Evolutionary conservation across 2,113 vertebrate species (phyloP).

Genomic region (Pelmatolapia mariae): DNA sequence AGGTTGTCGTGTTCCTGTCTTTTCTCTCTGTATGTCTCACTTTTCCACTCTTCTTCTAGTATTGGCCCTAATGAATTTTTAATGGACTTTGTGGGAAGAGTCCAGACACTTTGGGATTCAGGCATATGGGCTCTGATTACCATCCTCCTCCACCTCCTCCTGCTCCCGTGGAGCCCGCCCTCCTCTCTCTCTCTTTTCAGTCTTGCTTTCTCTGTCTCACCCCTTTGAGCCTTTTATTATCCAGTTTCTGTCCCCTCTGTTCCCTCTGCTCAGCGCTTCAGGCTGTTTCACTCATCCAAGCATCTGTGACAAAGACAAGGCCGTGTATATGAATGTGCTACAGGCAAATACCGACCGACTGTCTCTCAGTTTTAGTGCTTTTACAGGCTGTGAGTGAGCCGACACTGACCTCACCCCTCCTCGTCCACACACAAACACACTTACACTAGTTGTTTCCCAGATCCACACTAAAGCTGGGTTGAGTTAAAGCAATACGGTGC

Average conservation of each 20-base stretch:
- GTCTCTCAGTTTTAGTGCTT: constrained; percentile 22
- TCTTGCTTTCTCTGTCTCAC: constrained; percentile 39
- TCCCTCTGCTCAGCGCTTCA: constrained; percentile 6
- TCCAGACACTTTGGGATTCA: constrained; percentile 60
- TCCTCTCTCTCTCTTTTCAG: constrained; percentile 21
- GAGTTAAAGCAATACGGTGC: constrained; percentile 20
- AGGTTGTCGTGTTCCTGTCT: not conserved
- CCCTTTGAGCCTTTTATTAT: constrained; percentile 25
- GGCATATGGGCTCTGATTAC: constrained; percentile 60
- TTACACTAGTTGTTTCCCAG: constrained; percentile 27
- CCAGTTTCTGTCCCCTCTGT: constrained; percentile 34
- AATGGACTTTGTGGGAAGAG: constrained; percentile 65
- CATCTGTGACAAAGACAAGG: constrained; percentile 31
- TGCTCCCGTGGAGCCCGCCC: constrained; percentile 10
- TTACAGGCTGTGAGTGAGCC: constrained; percentile 9
- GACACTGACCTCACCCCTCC: constrained; percentile 13
- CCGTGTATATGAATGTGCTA: constrained; percentile 20
- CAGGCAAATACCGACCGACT: constrained; percentile 9
- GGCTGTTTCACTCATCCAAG: constrained; percentile 41
- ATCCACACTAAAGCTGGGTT: constrained; percentile 33
- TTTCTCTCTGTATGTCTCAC: not conserved
- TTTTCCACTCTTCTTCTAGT: constrained; percentile 11
- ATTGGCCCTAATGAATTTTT: constrained; percentile 63
- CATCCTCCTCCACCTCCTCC: constrained; percentile 3
- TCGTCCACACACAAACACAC: constrained; percentile 2